Evolutionary conservation across 2,888 invertebrate genomes (phyloP).

Genomic region (Emesis furor): DNA sequence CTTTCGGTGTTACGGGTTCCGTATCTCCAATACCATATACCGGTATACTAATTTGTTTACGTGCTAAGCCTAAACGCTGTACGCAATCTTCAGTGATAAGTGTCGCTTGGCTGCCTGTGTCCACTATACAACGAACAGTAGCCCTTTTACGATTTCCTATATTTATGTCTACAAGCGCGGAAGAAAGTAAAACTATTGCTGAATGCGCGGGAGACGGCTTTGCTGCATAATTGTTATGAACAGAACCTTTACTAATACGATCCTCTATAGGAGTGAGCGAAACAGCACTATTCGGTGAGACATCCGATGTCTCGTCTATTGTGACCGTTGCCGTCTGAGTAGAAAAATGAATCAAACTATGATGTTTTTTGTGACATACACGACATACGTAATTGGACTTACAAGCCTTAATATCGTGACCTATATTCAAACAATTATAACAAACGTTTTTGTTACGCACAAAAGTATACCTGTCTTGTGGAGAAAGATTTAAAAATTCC

Average conservation of each 20-base stretch:
- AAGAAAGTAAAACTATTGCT: not conserved
- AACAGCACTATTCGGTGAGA: not conserved
- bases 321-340: too few relatives aligned
- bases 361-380: slow-evolving; percentile 1
- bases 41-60: not conserved
- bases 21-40: not conserved
- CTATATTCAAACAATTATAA: slow-evolving; percentile 20
- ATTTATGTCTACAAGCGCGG: not conserved
- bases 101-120: not conserved
- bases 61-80: not conserved
- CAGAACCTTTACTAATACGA: not conserved
- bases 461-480: not conserved
- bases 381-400: not conserved
- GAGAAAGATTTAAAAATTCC: not conserved
- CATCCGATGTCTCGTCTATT: too few relatives aligned
- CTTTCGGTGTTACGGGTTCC: not conserved
- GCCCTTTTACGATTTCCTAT: not conserved
- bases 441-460: slow-evolving; percentile 11
- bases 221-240: not conserved
- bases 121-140: not conserved
- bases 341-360: slow-evolving; percentile 11
- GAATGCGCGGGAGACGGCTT: not conserved
- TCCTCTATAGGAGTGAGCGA: not conserved
- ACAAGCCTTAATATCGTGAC: slow-evolving; percentile 15
- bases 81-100: not conserved